Percentiles rank a stretch among this genome's conserved stretches.
phyloP scores from a whole-genome alignment of 2,797 vertebrate species.

The Etheostoma nigrum region DNA sequence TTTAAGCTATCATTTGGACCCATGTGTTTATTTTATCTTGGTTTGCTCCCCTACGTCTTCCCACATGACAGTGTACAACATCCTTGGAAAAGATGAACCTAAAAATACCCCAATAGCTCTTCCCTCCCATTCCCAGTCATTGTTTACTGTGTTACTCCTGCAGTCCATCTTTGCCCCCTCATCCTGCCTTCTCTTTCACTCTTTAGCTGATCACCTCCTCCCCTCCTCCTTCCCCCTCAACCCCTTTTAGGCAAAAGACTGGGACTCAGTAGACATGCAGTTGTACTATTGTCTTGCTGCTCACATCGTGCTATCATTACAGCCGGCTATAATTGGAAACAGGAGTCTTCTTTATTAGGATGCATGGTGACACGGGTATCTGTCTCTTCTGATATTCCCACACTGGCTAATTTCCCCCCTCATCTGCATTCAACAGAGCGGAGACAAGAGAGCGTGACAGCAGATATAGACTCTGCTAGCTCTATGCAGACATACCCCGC shows the following conservation, averaged over 20 bases:
- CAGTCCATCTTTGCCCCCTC: constrained; percentile 25
- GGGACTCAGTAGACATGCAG: constrained; percentile 42
- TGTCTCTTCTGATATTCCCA: constrained; percentile 89
- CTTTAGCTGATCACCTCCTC: constrained; percentile 14
- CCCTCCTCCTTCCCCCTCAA: constrained; percentile 26
- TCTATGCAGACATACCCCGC: constrained; percentile 5
- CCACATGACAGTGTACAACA: constrained; percentile 51
- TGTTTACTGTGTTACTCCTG: constrained; percentile 30
- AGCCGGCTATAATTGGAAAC: constrained; percentile 88
- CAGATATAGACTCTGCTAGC: constrained; percentile 29
- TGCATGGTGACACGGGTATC: constrained; percentile 88
- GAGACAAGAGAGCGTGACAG: constrained; percentile 60
- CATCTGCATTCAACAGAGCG: constrained; percentile 74
- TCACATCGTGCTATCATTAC: constrained; percentile 85
- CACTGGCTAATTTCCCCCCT: constrained; percentile 77
- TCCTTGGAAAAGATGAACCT: constrained; percentile 46
- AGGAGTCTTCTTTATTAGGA: constrained; percentile 85
- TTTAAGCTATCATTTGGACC: constrained; percentile 54
- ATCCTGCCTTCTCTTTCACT: neutral
- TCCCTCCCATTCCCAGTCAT: constrained; percentile 13
- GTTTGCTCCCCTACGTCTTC: constrained; percentile 35
- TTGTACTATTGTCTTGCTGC: constrained; percentile 72
- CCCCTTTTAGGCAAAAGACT: constrained; percentile 58
- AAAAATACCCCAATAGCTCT: constrained; percentile 46
- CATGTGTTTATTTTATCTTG: constrained; percentile 60